Conservation (phyloP, 2,113 vertebrate species). For the human region DNA sequence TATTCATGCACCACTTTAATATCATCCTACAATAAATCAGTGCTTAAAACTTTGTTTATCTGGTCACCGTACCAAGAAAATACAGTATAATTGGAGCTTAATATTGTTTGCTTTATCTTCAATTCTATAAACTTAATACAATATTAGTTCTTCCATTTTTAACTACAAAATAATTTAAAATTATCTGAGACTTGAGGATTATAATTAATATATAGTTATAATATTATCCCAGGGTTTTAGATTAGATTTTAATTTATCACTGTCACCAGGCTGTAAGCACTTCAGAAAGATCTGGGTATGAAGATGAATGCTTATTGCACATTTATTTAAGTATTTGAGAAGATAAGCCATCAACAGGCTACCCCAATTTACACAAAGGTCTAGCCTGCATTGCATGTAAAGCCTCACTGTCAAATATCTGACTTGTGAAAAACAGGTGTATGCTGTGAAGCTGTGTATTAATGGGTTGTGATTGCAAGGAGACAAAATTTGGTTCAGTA, state of each 20-base stretch:
- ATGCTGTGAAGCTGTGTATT: not conserved
- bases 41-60: slow-evolving; percentile 55
- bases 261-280: not conserved
- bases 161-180: slow-evolving; percentile 1
- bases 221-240: not conserved
- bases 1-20: slow-evolving; percentile 50
- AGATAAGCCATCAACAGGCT: not conserved
- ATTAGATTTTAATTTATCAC: slow-evolving; percentile 35
- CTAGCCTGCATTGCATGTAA: not conserved
- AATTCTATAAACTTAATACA: slow-evolving; percentile 33
- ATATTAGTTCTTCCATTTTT: slow-evolving; percentile 26
- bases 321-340: not conserved
- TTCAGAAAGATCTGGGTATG: not conserved
- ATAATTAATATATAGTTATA: slow-evolving; percentile 37
- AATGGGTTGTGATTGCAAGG: not conserved
- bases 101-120: slow-evolving; percentile 48
- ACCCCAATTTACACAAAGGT: not conserved
- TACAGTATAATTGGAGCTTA: slow-evolving; percentile 39
- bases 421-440: not conserved
- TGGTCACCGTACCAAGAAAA: slow-evolving; percentile 60
- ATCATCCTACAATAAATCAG: slow-evolving; percentile 34
- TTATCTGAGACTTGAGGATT: slow-evolving; percentile 24
- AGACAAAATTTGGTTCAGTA: not conserved
- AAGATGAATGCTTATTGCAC: not conserved
- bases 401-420: not conserved